Percentiles rank a stretch among this genome's conserved stretches.
Conservation (phyloP, 2,888 invertebrate genomes). For the Omphaloscelis lunosa region DNA sequence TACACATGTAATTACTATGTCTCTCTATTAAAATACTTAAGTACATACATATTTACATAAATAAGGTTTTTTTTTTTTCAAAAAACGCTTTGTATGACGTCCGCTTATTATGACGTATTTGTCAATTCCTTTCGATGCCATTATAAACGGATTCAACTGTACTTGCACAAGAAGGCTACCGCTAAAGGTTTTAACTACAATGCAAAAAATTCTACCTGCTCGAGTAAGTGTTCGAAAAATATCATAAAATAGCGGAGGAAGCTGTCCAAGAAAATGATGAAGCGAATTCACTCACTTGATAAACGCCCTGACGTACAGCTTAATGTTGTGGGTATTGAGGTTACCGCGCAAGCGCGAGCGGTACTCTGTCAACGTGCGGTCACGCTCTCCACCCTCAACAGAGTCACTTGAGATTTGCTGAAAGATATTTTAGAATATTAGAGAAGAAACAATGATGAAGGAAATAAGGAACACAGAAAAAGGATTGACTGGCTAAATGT, state of each 20-base stretch:
- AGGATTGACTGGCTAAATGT: background rate
- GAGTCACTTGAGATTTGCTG: constrained; percentile 86
- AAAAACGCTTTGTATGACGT: no score
- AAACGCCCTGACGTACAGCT: constrained; percentile 95
- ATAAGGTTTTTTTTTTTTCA: no score
- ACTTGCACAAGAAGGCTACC: background rate
- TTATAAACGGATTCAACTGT: no score
- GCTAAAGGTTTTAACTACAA: background rate
- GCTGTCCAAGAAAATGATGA: background rate
- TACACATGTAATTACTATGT: no score
- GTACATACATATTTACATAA: no score
- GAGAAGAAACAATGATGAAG: background rate
- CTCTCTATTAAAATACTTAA: no score
- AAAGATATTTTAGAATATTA: constrained; percentile 12
- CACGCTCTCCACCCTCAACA: constrained; percentile 91
- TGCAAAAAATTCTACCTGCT: background rate
- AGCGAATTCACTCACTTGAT: constrained; percentile 92
- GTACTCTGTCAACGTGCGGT: constrained; percentile 94
- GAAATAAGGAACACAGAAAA: no score
- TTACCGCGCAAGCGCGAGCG: constrained; percentile 93
- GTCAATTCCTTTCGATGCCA: no score
- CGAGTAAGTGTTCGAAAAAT: background rate
- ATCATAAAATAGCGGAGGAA: background rate
- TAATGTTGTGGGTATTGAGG: constrained; percentile 95
- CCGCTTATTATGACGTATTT: no score